Percentiles rank a stretch among this genome's conserved stretches.
phyloP scores from a whole-genome alignment of 2,888 invertebrate species.

The Melikaiella ostensackeni region DNA sequence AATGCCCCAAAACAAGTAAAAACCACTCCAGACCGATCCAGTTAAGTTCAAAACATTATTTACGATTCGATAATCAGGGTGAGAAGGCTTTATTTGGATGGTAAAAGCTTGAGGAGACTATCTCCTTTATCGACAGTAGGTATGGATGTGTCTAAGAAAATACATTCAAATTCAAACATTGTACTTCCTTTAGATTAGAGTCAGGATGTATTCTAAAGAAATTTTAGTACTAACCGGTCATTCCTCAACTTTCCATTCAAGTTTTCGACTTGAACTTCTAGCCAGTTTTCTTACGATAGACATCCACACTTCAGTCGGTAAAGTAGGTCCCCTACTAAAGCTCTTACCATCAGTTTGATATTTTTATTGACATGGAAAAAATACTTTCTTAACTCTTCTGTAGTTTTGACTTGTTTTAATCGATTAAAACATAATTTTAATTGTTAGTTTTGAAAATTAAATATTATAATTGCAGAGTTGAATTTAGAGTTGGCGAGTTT shows the following conservation, averaged over 20 bases:
- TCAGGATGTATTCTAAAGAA: too few species aligned
- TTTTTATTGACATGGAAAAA: not conserved
- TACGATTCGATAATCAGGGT: not conserved
- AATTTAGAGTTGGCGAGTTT: not conserved
- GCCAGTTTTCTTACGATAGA: too few species aligned
- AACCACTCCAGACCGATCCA: not conserved
- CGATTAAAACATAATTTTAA: not conserved
- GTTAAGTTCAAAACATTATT: not conserved
- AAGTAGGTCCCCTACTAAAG: too few species aligned
- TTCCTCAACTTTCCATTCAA: too few species aligned
- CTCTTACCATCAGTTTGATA: not conserved
- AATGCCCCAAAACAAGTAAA: not conserved
- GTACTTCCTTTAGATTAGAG: too few species aligned
- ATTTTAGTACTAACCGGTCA: too few species aligned
- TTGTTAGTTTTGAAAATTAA: too few species aligned
- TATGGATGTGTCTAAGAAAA: not conserved
- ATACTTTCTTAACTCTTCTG: not conserved
- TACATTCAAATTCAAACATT: too few species aligned
- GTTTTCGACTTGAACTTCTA: too few species aligned
- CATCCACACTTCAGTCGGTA: too few species aligned
- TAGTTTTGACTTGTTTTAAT: not conserved
- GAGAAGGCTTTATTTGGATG: not conserved
- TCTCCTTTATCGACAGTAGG: not conserved
- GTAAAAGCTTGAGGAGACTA: not conserved
- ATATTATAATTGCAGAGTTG: not conserved